These are phyloP conservation scores for Madoqua kirkii DNA, from an alignment of 2,113 vertebrate species.

Conservation along the genomic window DNA sequence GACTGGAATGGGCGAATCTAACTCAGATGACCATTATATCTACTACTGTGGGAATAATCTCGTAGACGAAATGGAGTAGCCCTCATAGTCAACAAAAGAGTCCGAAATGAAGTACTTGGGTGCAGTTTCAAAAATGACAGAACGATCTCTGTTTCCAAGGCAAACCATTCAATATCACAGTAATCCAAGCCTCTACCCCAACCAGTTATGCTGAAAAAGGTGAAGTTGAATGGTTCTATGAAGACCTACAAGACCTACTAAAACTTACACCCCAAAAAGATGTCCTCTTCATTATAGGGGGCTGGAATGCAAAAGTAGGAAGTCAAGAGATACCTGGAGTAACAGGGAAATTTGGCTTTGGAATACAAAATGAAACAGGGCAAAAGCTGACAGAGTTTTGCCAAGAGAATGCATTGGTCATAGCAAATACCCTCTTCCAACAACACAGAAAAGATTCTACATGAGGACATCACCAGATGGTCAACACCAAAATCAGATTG, in stretches of 20 bases:
- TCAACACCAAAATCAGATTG: background rate
- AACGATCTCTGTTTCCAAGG: background rate
- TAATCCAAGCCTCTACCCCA: background rate
- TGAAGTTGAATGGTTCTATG: background rate
- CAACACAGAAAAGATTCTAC: background rate
- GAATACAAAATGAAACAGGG: background rate
- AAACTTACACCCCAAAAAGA: background rate
- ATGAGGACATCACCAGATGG: background rate
- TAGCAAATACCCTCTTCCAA: background rate
- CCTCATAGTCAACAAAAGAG: background rate
- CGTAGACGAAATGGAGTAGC: background rate
- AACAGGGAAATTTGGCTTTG: background rate
- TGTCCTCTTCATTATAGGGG: background rate
- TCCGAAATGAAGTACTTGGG: background rate
- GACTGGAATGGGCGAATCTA: background rate
- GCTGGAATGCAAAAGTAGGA: background rate
- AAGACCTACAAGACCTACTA: background rate
- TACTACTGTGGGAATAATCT: background rate
- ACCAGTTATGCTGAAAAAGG: background rate
- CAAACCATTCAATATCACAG: background rate
- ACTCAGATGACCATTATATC: background rate
- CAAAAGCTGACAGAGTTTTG: background rate
- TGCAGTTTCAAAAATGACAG: accelerated
- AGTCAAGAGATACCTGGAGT: background rate
- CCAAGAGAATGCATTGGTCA: background rate